Percentiles rank a stretch among this genome's conserved stretches.
Conservation (phyloP, 2,888 invertebrate species). For the Rapana venosa region DNA sequence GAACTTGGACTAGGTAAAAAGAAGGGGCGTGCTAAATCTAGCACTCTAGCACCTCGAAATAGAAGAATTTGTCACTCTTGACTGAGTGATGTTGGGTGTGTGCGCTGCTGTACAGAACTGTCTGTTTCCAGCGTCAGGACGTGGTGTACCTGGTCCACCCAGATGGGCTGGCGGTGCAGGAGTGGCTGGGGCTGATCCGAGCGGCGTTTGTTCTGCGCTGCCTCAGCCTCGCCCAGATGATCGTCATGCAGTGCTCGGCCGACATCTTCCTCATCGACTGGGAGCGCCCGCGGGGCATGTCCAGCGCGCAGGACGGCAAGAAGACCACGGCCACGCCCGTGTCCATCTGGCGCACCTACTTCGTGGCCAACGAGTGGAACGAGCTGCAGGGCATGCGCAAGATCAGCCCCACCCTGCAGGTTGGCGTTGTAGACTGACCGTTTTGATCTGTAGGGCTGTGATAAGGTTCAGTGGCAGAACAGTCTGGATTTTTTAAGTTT, state of each 20-base stretch:
- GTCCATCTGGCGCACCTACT: slow-evolving; percentile 88
- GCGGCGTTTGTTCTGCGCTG: slow-evolving; percentile 84
- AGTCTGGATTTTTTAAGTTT: too few species aligned
- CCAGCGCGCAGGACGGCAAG: slow-evolving; percentile 47
- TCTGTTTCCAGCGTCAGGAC: slow-evolving; percentile 80
- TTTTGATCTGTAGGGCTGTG: too few species aligned
- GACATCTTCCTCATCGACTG: slow-evolving; percentile 91
- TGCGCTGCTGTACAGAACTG: not conserved
- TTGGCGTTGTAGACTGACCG: not conserved
- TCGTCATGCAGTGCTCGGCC: slow-evolving; percentile 81
- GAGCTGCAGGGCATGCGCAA: slow-evolving; percentile 83
- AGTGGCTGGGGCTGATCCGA: slow-evolving; percentile 82
- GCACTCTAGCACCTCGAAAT: too few species aligned
- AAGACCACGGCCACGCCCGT: slow-evolving; percentile 73
- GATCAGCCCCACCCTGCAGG: slow-evolving; percentile 78
- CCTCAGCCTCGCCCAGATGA: slow-evolving; percentile 80
- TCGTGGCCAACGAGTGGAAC: slow-evolving; percentile 91
- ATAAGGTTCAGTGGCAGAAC: too few species aligned
- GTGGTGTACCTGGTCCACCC: slow-evolving; percentile 82
- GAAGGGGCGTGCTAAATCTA: too few species aligned
- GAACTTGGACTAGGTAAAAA: too few species aligned
- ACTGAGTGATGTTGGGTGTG: too few species aligned
- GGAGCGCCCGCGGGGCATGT: slow-evolving; percentile 84
- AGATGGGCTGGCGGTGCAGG: slow-evolving; percentile 80
- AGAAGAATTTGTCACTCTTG: too few species aligned